phyloP scores from a whole-genome alignment of 2,797 vertebrate genomes.

The Enteromius viviparus region DNA sequence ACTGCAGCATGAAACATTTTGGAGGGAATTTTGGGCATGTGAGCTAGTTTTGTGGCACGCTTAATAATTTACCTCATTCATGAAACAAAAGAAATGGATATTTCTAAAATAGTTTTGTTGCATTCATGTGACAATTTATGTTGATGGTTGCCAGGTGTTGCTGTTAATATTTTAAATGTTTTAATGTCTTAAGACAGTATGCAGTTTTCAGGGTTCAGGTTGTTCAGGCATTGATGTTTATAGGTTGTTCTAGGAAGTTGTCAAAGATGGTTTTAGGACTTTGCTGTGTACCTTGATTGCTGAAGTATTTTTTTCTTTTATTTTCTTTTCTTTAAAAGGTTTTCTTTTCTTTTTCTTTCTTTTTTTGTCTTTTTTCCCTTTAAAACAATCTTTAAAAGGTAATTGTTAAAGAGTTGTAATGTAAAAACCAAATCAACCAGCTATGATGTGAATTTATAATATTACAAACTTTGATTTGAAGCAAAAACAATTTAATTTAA shows the following conservation, averaged over 20 bases:
- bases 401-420: background rate
- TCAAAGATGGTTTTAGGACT: background rate
- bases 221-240: background rate
- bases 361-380: background rate
- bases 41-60: conserved; percentile 22
- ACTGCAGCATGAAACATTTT: conserved; percentile 15
- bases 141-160: background rate
- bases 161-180: background rate
- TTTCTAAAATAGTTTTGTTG: background rate
- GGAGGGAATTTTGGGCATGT: conserved; percentile 8
- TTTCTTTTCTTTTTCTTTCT: too few relatives aligned
- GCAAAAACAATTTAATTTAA: background rate
- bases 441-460: background rate
- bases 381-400: background rate
- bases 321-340: background rate
- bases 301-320: background rate
- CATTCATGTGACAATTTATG: background rate
- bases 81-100: background rate
- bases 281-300: background rate
- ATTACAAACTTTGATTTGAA: background rate
- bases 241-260: background rate
- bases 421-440: background rate
- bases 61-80: conserved; percentile 15
- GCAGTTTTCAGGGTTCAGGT: background rate
- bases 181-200: background rate